Base-by-base conservation (phyloP, 2,797 vertebrate species). In the Salarias fasciatus region DNA sequence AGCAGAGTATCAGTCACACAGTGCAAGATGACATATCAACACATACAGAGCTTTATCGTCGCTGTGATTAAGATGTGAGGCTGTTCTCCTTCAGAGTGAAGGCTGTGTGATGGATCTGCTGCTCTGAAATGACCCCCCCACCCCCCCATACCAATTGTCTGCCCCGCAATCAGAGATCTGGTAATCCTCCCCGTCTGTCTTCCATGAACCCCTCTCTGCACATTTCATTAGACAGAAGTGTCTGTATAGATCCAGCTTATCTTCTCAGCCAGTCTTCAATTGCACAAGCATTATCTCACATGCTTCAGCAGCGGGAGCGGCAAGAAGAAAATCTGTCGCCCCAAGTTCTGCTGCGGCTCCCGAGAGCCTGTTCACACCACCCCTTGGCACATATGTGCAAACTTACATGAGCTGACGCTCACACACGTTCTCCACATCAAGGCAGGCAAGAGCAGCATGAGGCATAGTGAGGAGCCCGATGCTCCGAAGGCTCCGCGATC, bases 131-230 rank as follows among this genome's bases (percentile, higher is more conserved):
- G 68, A 72, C 66, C 68, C 64, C 33, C 63, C 77, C 65, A 67
- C 64, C 65, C 77, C 61, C 81, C 68, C 66, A 51, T 36, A 29
- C 61, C 9, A 60, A 69, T 79, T 69, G 61, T 66, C 76, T 60
- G 74, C 70, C 50, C 59, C 45, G 50, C 73, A 79, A 75, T 85
- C 71, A 82, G 75, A 75, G 48, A 78, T 73, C 73, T 11, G 42
- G 36, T 92, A 90, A 92, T 91, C 89, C 84, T 60, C 70, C 65
- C 87, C 72, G 57, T 89, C 88, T 89, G 90, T 86, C 79, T 68
- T n/a, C 49, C 38, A 50, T 77, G 74, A 80, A 63, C 83, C 79
- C 75, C 72, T 72, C 68, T 46, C 71, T 64, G 69, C 70, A 72
- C 77, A 81, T 80, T 85, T 80, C 73, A 82, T 86, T 77, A 79